Percentiles rank a stretch among this genome's conserved stretches.
Evolutionary conservation across 2,797 vertebrate genomes (phyloP).

Genomic region (Podarcis lilfordi): DNA sequence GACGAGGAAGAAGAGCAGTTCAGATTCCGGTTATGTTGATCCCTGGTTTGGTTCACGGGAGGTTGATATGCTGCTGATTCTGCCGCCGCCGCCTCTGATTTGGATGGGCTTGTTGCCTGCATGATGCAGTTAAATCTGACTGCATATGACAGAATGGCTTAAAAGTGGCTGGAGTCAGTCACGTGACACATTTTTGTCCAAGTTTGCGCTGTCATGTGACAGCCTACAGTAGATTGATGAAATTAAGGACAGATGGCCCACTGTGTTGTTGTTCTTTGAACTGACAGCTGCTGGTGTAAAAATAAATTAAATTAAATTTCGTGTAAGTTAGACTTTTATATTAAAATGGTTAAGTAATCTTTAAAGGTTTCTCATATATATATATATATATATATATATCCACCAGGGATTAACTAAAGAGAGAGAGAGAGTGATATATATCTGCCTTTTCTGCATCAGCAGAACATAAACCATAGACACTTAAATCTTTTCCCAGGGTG

Average conservation of each 20-base stretch:
- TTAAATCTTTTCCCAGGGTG: conserved; percentile 23
- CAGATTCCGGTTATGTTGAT: conserved; percentile 37
- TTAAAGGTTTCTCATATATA: conserved; percentile 42
- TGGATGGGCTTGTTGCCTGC: conserved; percentile 27
- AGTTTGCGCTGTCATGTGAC: conserved; percentile 78
- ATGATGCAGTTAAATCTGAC: conserved; percentile 48
- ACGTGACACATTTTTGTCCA: conserved; percentile 77
- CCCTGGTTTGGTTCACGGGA: conserved; percentile 25
- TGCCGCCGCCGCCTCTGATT: conserved; percentile 40
- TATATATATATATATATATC: background rate
- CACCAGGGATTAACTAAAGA: too few relatives aligned
- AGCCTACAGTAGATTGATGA: conserved; percentile 76
- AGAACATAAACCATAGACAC: conserved; percentile 35
- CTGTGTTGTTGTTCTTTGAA: conserved; percentile 87
- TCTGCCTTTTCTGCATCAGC: conserved; percentile 62
- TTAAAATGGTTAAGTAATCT: conserved; percentile 69
- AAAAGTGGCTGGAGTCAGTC: conserved; percentile 70
- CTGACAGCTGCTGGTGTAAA: conserved; percentile 86
- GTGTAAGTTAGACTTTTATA: conserved; percentile 80
- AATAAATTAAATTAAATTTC: conserved; percentile 87
- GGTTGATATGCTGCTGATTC: background rate
- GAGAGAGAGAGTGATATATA: background rate
- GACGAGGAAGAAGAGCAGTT: background rate
- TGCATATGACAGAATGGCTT: conserved; percentile 63
- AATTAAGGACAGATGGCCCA: conserved; percentile 74